phyloP scores from a whole-genome alignment of 2,113 vertebrate species.

The Onychostoma macrolepis region DNA sequence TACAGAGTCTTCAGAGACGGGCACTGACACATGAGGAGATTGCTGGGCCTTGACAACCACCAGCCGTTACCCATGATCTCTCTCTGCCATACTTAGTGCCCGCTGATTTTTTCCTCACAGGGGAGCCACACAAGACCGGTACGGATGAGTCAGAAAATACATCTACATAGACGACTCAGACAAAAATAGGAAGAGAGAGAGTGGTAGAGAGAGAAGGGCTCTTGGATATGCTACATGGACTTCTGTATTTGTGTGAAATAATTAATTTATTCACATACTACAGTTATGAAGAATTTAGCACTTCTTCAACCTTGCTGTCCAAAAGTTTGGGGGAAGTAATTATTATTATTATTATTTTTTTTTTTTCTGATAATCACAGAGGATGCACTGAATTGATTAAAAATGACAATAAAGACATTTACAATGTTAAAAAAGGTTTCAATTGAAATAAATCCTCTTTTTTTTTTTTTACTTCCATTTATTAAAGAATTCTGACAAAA shows the following conservation, averaged over 20 bases:
- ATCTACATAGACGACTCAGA: background rate
- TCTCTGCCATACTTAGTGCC: slow-evolving; percentile 21
- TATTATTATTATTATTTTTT: no score
- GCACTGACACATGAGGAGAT: background rate
- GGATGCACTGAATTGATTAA: background rate
- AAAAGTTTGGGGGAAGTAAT: background rate
- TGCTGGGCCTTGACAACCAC: slow-evolving; percentile 14
- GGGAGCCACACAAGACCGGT: background rate
- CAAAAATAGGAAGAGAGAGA: slow-evolving; percentile 16
- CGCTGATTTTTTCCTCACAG: background rate
- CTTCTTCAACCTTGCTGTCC: background rate
- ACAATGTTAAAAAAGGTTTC: background rate
- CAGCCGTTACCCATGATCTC: background rate
- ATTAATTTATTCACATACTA: background rate
- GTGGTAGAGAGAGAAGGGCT: background rate
- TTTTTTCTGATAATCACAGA: background rate
- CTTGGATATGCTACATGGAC: background rate
- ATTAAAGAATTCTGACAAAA: background rate
- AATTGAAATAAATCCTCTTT: background rate
- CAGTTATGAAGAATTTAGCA: background rate
- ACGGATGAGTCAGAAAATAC: slow-evolving; percentile 31
- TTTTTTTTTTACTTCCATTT: background rate
- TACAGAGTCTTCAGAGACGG: slow-evolving; percentile 15
- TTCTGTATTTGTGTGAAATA: background rate
- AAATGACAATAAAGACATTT: background rate